A percentile compares a stretch with the other conserved stretches of the same genome.
Evolutionary conservation across 2,797 vertebrate species (phyloP).

Genomic region (Spinibarbus caldwelli): DNA sequence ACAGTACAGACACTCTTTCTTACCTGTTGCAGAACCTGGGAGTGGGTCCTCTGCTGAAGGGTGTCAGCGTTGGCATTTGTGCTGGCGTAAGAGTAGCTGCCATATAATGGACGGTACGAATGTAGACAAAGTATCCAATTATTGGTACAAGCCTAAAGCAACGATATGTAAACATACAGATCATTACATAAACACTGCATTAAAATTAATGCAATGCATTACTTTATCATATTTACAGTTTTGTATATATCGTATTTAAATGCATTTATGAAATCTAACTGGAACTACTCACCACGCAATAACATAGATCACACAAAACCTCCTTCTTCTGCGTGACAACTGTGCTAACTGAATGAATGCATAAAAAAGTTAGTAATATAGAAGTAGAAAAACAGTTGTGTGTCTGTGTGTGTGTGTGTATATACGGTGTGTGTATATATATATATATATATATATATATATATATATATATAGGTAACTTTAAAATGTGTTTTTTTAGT

Average conservation of each 20-base stretch:
- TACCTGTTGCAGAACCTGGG: conserved; percentile 54
- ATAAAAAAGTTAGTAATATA: neutral
- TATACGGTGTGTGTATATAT: too few species aligned
- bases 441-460: too few species aligned
- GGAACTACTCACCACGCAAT: conserved; percentile 74
- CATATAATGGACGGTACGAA: conserved; percentile 55
- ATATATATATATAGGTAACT: too few species aligned
- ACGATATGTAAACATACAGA: neutral
- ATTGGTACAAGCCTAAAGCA: conserved; percentile 70
- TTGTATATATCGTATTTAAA: neutral
- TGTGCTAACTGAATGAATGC: conserved; percentile 47
- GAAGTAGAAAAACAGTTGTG: too few species aligned
- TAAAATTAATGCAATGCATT: neutral
- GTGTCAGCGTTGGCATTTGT: neutral
- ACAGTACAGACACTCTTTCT: neutral
- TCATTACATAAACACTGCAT: neutral
- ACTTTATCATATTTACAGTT: neutral
- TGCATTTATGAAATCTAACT: neutral
- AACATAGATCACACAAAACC: conserved; percentile 60
- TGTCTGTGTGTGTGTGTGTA: too few species aligned
- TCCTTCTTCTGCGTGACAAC: conserved; percentile 50
- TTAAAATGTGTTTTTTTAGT: too few species aligned
- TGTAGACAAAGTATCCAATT: conserved; percentile 67
- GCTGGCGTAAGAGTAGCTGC: conserved; percentile 2
- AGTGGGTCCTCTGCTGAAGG: neutral